phyloP scores from a whole-genome alignment of 1,140 invertebrate genomes.

The Macrobrachium rosenbergii region DNA sequence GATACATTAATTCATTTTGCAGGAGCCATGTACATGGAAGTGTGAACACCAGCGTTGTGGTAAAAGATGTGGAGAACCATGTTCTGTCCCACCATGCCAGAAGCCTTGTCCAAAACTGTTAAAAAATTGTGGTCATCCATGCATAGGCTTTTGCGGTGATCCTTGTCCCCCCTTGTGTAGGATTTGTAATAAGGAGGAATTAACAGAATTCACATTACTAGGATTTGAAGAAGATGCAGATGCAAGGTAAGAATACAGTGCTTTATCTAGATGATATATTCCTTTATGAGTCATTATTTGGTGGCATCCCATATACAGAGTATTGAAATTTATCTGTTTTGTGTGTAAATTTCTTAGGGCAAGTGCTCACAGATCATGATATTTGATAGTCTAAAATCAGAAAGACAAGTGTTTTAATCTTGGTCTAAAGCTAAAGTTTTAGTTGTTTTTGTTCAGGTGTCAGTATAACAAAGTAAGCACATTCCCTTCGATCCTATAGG shows the following conservation, averaged over 20 bases:
- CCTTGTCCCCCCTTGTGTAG: constrained; percentile 72
- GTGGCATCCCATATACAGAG: no score
- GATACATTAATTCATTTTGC: background rate
- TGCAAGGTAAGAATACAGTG: constrained; percentile 23
- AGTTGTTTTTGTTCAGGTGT: no score
- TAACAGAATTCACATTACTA: constrained; percentile 73
- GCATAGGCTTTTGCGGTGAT: constrained; percentile 81
- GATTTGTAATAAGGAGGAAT: constrained; percentile 72
- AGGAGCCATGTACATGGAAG: constrained; percentile 72
- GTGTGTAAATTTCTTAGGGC: no score
- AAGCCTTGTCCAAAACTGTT: constrained; percentile 72
- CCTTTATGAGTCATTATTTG: no score
- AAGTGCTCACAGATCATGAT: no score
- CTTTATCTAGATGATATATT: background rate
- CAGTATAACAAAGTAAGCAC: no score
- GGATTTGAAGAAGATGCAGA: constrained; percentile 69
- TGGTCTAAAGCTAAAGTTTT: no score
- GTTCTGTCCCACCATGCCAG: constrained; percentile 73
- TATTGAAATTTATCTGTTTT: no score
- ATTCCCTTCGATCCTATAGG: no score
- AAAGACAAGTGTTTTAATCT: no score
- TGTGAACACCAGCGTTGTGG: constrained; percentile 75
- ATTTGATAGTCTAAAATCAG: no score
- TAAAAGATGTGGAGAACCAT: constrained; percentile 75
- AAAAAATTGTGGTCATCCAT: constrained; percentile 74